Evolutionary conservation across 2,888 invertebrate genomes (phyloP), one percentile per base, ranked within the genome.

Genomic region (Drosophila anomalata): DNA sequence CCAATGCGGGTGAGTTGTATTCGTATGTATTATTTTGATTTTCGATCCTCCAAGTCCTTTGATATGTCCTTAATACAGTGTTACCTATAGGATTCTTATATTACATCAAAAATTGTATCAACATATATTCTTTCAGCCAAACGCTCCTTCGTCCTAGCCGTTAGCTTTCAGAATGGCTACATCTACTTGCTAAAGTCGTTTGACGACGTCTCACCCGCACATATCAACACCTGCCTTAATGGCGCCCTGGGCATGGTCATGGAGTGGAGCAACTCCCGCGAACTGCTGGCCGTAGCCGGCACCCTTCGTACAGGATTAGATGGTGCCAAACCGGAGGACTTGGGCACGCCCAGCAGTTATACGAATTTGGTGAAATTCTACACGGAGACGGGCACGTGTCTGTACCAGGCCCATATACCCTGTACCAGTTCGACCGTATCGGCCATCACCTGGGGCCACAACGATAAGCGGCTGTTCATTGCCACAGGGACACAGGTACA

Each of bases 401-500:
- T 97, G 68, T 97, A 97, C 92, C 95, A 95, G 58, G 94, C 95
- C 44, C 93, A 94, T 52, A 94, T 97, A 88, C 97, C 97, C 11
- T 95, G 94, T 83, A 95, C 94, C 48, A 94, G 95, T 82, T 87
- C 95, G 76, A 95, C 96, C 5, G 96, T 99, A 57, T 96, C 97
- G 53, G 98, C 98, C 1, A 93, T 99, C 88, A 99, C 99, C 8
- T 99, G 99, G 99, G 99, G 98, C 29, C 99, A 99, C 93, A 98
- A 98, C 91, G 99, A 99, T 90, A 96, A 97, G 79, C 94, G 99
- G 29, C 93, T 99, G 77, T 99, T 99, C 92, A 95, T 99, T 70
- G 97, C 97, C 4, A 97, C 97, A 3, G 99, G 99, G 12, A 96
- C 96, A 50, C 95, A 96, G 87, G 95, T 97, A 85, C 97, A 98